Conservation (phyloP, 2,113 vertebrate genomes). For the Tachysurus vachellii region DNA sequence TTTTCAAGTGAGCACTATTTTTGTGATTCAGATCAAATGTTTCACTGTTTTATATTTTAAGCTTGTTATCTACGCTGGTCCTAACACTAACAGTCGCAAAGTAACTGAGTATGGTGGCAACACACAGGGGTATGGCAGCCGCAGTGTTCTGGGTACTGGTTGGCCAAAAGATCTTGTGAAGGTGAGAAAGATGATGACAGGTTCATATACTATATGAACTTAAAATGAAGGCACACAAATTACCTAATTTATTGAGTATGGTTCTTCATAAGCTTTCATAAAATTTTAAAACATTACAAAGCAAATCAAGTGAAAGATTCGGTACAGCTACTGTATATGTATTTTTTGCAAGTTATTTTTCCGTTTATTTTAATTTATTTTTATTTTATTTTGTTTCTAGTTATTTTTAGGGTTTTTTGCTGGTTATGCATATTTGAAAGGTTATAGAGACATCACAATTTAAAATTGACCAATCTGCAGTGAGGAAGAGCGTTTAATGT, state of each 20-base stretch:
- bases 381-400: too few species aligned
- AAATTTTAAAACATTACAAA: neutral
- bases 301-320: neutral
- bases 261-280: neutral
- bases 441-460: too few species aligned
- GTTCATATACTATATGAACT: neutral
- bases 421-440: too few species aligned
- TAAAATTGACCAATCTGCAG: too few species aligned
- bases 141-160: constrained; percentile 96
- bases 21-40: neutral
- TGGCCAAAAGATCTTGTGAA: constrained; percentile 99
- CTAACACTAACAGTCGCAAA: constrained; percentile 99
- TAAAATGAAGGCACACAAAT: neutral
- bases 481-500: too few species aligned
- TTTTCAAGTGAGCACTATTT: neutral
- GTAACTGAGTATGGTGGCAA: constrained; percentile 98
- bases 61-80: constrained; percentile 98
- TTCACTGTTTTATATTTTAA: constrained; percentile 66
- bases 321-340: too few species aligned
- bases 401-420: too few species aligned
- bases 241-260: neutral
- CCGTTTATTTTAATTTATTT: too few species aligned
- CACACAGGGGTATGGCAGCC: constrained; percentile 96
- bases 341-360: too few species aligned
- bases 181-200: constrained; percentile 71